Percentiles rank a stretch among this genome's conserved stretches.
Evolutionary conservation across 2,888 invertebrate species (phyloP).

Genomic region (Phasia obesa): DNA sequence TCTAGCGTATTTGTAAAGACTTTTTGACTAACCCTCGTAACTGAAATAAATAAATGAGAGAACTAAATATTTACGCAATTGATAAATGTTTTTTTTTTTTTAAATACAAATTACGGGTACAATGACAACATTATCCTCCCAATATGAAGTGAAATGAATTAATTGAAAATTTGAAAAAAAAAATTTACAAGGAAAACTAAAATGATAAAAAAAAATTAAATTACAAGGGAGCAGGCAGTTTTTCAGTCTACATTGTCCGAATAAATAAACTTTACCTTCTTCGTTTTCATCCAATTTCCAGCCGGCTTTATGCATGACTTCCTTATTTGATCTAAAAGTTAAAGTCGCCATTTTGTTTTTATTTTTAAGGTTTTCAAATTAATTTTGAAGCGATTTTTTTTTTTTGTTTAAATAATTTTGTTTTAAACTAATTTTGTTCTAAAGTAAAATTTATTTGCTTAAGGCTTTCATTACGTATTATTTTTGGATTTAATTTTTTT

Average conservation of each 20-base stretch:
- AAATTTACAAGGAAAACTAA: neutral
- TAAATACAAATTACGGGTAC: neutral
- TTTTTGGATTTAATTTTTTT: neutral
- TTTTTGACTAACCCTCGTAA: neutral
- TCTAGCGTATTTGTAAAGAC: too few species aligned
- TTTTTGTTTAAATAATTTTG: neutral
- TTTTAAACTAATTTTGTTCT: too few species aligned
- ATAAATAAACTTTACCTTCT: conserved; percentile 74
- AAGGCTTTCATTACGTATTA: conserved; percentile 13
- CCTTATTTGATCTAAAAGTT: conserved; percentile 67
- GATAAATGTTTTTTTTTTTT: neutral
- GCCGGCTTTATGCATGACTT: conserved; percentile 79
- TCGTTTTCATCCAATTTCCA: conserved; percentile 80
- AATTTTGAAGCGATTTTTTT: neutral
- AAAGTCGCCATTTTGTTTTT: conserved; percentile 70
- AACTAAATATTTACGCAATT: conserved; percentile 33
- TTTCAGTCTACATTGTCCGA: too few species aligned
- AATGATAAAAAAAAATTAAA: too few species aligned
- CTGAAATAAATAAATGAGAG: conserved; percentile 5
- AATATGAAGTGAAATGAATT: neutral
- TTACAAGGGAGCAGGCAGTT: too few species aligned
- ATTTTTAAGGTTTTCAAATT: neutral
- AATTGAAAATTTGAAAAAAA: neutral
- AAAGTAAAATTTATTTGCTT: neutral
- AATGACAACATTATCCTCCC: neutral